Evolutionary conservation across 2,888 invertebrate species (phyloP).

Genomic region (Drepanosiphum platanoidis): DNA sequence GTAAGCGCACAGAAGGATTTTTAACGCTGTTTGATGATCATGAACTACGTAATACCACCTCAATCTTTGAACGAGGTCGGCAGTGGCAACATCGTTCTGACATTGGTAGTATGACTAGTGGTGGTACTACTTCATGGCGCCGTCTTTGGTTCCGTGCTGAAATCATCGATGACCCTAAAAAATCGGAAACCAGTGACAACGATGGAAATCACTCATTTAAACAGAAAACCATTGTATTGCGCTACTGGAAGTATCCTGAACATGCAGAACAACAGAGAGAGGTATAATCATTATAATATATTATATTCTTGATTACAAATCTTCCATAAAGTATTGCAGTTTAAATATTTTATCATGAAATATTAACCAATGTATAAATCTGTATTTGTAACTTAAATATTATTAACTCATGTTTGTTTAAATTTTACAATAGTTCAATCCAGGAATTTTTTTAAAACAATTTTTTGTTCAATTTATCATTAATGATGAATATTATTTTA

Average conservation of each 20-base stretch:
- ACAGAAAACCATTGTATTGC: not conserved
- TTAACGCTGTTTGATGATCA: slow-evolving; percentile 47
- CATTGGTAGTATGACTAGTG: not conserved
- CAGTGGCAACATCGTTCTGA: not conserved
- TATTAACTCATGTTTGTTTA: too few species aligned
- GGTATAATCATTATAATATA: not conserved
- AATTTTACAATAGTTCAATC: too few species aligned
- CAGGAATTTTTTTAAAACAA: too few species aligned
- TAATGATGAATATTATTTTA: not conserved
- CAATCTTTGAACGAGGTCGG: not conserved
- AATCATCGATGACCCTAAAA: not conserved
- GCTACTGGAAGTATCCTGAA: slow-evolving; percentile 41
- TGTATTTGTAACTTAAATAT: too few species aligned
- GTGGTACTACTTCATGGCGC: slow-evolving; percentile 23
- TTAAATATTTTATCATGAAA: not conserved
- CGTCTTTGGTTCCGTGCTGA: slow-evolving; percentile 42
- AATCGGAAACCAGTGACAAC: not conserved
- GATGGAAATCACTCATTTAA: not conserved
- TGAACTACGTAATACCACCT: not conserved
- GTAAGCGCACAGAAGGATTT: slow-evolving; percentile 36
- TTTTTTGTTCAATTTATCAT: too few species aligned
- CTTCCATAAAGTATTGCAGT: too few species aligned
- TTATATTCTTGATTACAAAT: not conserved
- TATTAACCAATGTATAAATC: not conserved
- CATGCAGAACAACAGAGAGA: slow-evolving; percentile 39